Evolutionary conservation across 2,888 invertebrate genomes (phyloP).

Genomic region (Prionchulus punctatus): DNA sequence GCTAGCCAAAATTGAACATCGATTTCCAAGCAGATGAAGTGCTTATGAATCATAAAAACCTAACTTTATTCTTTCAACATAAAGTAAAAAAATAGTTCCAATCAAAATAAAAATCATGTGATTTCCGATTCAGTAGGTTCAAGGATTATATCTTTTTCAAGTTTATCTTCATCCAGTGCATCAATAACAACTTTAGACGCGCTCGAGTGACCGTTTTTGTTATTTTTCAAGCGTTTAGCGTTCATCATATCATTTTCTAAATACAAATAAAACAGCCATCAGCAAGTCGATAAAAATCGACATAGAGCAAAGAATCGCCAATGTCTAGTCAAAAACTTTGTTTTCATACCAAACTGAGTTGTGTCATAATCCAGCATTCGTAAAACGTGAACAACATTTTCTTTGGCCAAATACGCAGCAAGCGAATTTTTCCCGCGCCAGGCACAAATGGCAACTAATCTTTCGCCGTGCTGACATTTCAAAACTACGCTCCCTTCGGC

Average conservation of each 20-base stretch:
- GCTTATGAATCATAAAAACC: too few relatives aligned
- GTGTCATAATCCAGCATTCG: slow-evolving; percentile 67
- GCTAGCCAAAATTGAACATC: too few relatives aligned
- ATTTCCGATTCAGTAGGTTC: too few relatives aligned
- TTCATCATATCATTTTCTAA: neutral
- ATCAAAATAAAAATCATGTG: too few relatives aligned
- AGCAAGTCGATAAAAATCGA: neutral
- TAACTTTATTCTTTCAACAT: too few relatives aligned
- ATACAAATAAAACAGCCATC: neutral
- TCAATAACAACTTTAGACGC: neutral
- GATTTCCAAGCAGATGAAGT: too few relatives aligned
- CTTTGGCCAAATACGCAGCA: slow-evolving; percentile 66
- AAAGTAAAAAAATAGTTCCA: too few relatives aligned
- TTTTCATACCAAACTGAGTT: slow-evolving; percentile 55
- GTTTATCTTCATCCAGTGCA: too few relatives aligned
- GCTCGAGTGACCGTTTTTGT: neutral
- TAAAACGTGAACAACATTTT: slow-evolving; percentile 69
- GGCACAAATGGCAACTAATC: slow-evolving; percentile 40
- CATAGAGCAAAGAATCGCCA: neutral
- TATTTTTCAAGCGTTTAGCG: neutral
- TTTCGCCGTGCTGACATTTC: slow-evolving; percentile 19
- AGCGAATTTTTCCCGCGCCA: slow-evolving; percentile 78
- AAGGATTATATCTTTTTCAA: too few relatives aligned
- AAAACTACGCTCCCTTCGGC: slow-evolving; percentile 10
- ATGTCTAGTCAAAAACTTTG: neutral